Evolutionary conservation across 2,797 vertebrate species (phyloP), one percentile per base, ranked within the genome.

Genomic region (Chloroceryle amazona): DNA sequence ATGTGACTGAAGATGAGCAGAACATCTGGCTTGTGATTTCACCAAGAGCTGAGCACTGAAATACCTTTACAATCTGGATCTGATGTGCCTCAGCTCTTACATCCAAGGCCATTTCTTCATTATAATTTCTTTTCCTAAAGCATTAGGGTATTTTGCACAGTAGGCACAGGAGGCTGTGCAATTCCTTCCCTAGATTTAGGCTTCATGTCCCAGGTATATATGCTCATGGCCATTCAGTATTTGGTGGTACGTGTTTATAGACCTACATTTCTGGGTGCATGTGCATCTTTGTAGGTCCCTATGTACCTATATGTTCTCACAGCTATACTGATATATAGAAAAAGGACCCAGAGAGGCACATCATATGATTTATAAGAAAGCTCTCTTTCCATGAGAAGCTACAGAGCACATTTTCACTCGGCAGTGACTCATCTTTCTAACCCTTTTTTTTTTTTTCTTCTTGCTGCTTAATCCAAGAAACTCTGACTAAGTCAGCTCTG

Each of bases 401-500:
- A 73, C 91, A 95, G 86, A 95, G 83, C 46, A 87, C 91, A 66
- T 68, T 97, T 98, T 78, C 91, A 92, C 89, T 97, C 89, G 88
- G 15, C 74, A 78, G 91, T 98, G 97, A 98, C 94, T 98, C 97
- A 97, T 97, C 86, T 89, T 86, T 94, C 73, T 93, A 86, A 62
- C 80, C 73, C 33, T 89, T 88, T 89, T 63, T 92, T 68, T 93
- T 95, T 62, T 78, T 92, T 93, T 58, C n/a, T 85, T 54, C 65
- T 89, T 61, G 44, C 86, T 95, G 90, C 92, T 91, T 83, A 93
- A 91, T 92, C 97, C 96, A 97, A 97, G 96, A 95, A 98, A 97
- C 72, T 97, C 90, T 97, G 98, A 98, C 89, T 97, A 98, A 98
- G 97, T 94, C 95, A 94, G 95, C 95, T 94, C 96, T 97, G 97